These are phyloP conservation scores for Mus spretus DNA, from an alignment of 2,797 vertebrate genomes.

Conservation along the genomic window DNA sequence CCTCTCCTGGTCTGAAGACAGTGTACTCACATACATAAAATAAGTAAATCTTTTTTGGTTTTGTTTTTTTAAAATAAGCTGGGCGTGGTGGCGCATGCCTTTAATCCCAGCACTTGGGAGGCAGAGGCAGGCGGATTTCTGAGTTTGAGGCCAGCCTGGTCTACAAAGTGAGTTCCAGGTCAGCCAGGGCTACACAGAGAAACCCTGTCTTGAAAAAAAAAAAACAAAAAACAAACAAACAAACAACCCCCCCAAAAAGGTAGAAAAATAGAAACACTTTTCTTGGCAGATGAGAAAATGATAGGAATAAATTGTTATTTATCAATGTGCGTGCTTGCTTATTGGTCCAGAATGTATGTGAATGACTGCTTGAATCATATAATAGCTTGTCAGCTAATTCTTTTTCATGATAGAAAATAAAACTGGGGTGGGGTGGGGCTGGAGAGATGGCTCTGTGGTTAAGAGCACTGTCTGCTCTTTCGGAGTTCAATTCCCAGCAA, in stretches of 20 bases:
- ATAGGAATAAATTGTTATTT: slow-evolving; percentile 64
- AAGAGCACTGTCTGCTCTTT: too few species aligned
- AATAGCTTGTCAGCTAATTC: slow-evolving; percentile 47
- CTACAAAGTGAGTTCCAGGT: too few species aligned
- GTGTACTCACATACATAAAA: not conserved
- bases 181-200: too few species aligned
- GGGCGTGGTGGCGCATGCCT: too few species aligned
- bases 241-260: not conserved
- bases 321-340: slow-evolving; percentile 40
- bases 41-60: not conserved
- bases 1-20: not conserved
- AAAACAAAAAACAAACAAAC: too few species aligned
- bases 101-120: too few species aligned
- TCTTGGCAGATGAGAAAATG: not conserved
- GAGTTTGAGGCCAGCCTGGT: too few species aligned
- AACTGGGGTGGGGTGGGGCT: slow-evolving; percentile 12
- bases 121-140: too few species aligned
- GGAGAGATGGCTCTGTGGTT: too few species aligned
- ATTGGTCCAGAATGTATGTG: slow-evolving; percentile 38
- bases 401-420: slow-evolving; percentile 59
- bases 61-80: too few species aligned
- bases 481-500: too few species aligned
- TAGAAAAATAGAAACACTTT: slow-evolving; percentile 25
- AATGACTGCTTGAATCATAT: slow-evolving; percentile 44
- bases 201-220: too few species aligned